These are phyloP conservation scores for Drosophila pseudoobscura DNA, from an alignment of 1,140 invertebrate genomes.

Conservation along the genomic window DNA sequence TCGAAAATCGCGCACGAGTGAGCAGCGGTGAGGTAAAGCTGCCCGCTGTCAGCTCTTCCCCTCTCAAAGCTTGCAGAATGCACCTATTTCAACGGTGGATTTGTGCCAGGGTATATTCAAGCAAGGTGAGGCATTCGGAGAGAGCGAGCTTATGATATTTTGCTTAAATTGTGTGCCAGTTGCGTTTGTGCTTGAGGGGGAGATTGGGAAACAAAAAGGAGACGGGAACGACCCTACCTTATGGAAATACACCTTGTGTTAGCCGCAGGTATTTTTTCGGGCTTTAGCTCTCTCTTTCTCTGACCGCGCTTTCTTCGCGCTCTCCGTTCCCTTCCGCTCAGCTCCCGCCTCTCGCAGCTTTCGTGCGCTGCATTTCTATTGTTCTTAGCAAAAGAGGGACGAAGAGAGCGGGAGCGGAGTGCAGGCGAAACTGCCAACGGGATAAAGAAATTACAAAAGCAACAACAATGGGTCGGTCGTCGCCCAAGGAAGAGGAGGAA, in stretches of 20 bases:
- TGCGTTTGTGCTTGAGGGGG: too few relatives aligned
- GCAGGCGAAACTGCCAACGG: slow-evolving; percentile 46
- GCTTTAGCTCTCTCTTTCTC: slow-evolving; percentile 28
- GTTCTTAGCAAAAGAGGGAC: slow-evolving; percentile 54
- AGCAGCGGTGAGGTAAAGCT: slow-evolving; percentile 50
- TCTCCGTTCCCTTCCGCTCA: slow-evolving; percentile 6
- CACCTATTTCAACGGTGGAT: too few relatives aligned
- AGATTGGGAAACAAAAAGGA: too few relatives aligned
- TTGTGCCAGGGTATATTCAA: too few relatives aligned
- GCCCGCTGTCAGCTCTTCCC: background rate
- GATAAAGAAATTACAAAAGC: slow-evolving; percentile 52
- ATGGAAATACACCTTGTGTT: slow-evolving; percentile 14
- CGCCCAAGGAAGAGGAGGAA: background rate
- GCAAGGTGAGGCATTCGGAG: too few relatives aligned
- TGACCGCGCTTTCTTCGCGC: slow-evolving; percentile 29
- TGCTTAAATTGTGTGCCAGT: too few relatives aligned
- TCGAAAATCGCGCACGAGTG: slow-evolving; percentile 69
- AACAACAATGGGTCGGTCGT: slow-evolving; percentile 31
- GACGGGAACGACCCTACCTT: too few relatives aligned
- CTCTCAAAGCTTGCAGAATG: slow-evolving; percentile 7
- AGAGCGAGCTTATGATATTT: too few relatives aligned
- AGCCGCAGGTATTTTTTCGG: slow-evolving; percentile 50
- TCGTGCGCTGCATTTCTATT: slow-evolving; percentile 77
- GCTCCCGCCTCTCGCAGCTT: slow-evolving; percentile 41
- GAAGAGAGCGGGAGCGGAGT: slow-evolving; percentile 3